Evolutionary conservation across 2,113 vertebrate genomes (phyloP), one percentile per base, ranked within the genome.

Genomic region (Urocynchramus pylzowi): DNA sequence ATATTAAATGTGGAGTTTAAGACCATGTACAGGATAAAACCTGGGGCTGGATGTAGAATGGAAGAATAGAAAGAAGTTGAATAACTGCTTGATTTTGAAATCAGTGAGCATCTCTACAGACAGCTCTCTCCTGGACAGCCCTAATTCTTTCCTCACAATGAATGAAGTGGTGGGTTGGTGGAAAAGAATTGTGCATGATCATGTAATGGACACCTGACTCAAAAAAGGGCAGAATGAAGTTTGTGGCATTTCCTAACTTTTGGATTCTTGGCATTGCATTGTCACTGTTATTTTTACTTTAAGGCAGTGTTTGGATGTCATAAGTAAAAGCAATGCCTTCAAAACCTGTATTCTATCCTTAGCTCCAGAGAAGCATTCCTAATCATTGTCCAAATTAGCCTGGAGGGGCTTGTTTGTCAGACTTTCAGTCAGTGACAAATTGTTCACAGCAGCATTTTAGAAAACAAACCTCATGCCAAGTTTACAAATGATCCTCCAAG

Each of bases 401-500:
- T 56, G 47, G 83, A 74, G 89, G 67, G 78, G 42, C 67, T 83
- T 76, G 70, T 96, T 94, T 91, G 75, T 94, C 93, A 90, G 91
- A n/a, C 18, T 45, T 44, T 0, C 26, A 68, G 60, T 50, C 59
- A 76, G 47, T 88, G 93, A 80, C 87, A 86, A 84, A 93, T 88
- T 76, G 68, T 67, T 93, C 74, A 57, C 70, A 57, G 74, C 74
- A 87, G 67, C 45, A 35, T 93, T 96, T 93, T 82, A 47, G 53
- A 79, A 96, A 87, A 77, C 84, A 83, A 94, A 67, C 67, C 52
- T 83, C 27, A 13, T 41, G 45, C 90, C 75, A 81, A 50, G 52
- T 67, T 84, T 89, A 69, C 54, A 81, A 70, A 65, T 0, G 50
- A 49, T 81, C 60, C 81, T 74, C 56, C 90, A 70, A 70, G 64